These are phyloP conservation scores for Pygocentrus nattereri DNA, from an alignment of 2,797 vertebrate genomes.

Conservation along the genomic window DNA sequence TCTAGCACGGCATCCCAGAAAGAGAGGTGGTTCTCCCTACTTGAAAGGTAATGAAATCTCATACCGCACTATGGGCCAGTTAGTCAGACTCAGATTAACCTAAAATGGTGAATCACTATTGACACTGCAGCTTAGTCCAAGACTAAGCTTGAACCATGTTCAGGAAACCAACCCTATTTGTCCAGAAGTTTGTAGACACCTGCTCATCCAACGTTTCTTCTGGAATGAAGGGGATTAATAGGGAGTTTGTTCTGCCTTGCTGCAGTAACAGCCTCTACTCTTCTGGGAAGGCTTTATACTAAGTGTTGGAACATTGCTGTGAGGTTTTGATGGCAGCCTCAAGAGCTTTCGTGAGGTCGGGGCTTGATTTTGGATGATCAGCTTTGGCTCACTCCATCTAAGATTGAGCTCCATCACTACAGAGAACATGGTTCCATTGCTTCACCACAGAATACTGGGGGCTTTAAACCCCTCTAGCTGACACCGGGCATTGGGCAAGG, in stretches of 20 bases:
- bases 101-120: too few species aligned
- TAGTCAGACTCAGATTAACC: too few species aligned
- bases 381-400: too few species aligned
- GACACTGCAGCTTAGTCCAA: too few species aligned
- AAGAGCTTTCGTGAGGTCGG: background rate
- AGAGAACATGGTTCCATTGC: too few species aligned
- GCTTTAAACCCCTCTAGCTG: background rate
- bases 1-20: constrained; percentile 88
- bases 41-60: constrained; percentile 84
- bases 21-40: constrained; percentile 87
- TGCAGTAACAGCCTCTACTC: too few species aligned
- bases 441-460: background rate
- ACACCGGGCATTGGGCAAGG: background rate
- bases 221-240: too few species aligned
- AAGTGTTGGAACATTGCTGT: background rate
- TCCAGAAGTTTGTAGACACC: background rate
- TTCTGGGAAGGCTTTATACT: too few species aligned
- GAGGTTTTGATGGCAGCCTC: background rate
- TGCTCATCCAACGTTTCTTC: too few species aligned
- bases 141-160: too few species aligned
- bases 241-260: too few species aligned
- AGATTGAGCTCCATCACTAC: too few species aligned
- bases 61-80: background rate
- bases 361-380: background rate
- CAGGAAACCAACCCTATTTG: background rate